A percentile compares a stretch with the other conserved stretches of the same genome.
phyloP scores from a whole-genome alignment of 2,888 invertebrate species.

The Drosophila lacicola region DNA sequence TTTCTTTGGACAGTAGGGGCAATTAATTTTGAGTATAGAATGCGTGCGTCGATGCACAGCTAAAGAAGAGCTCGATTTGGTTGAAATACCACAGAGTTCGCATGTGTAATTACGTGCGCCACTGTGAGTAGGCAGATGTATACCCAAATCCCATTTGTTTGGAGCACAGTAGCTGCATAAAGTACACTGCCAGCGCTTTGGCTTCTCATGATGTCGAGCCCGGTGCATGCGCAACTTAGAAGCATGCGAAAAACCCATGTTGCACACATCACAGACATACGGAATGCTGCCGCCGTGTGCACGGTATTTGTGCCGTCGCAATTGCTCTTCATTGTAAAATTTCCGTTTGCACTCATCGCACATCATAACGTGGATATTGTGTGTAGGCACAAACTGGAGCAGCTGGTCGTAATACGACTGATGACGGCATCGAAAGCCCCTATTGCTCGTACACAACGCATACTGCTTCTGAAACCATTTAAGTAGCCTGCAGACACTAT shows the following conservation, averaged over 20 bases:
- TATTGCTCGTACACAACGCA: conserved; percentile 15
- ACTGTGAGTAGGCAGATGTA: conserved; percentile 36
- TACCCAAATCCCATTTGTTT: conserved; percentile 47
- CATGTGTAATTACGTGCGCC: conserved; percentile 49
- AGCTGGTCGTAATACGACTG: conserved; percentile 34
- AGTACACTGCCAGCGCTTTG: conserved; percentile 34
- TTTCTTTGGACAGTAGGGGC: conserved; percentile 38
- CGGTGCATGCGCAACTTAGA: conserved; percentile 39
- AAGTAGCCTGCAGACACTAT: conserved; percentile 32
- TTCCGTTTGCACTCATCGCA: conserved; percentile 44
- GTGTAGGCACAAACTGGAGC: conserved; percentile 40
- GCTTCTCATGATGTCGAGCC: conserved; percentile 33
- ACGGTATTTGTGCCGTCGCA: conserved; percentile 42
- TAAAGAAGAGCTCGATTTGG: conserved; percentile 45
- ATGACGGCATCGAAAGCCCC: conserved; percentile 20
- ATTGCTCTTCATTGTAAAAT: conserved; percentile 39
- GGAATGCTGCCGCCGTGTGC: conserved; percentile 34
- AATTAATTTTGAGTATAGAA: conserved; percentile 12
- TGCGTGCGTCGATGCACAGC: conserved; percentile 56
- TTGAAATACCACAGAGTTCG: conserved; percentile 48
- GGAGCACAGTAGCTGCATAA: conserved; percentile 49
- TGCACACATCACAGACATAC: conserved; percentile 41
- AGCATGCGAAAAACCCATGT: conserved; percentile 26
- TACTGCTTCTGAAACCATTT: conserved; percentile 51
- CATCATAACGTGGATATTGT: conserved; percentile 20